Conservation (phyloP, 2,113 vertebrate species). For the Oreochromis aureus region DNA sequence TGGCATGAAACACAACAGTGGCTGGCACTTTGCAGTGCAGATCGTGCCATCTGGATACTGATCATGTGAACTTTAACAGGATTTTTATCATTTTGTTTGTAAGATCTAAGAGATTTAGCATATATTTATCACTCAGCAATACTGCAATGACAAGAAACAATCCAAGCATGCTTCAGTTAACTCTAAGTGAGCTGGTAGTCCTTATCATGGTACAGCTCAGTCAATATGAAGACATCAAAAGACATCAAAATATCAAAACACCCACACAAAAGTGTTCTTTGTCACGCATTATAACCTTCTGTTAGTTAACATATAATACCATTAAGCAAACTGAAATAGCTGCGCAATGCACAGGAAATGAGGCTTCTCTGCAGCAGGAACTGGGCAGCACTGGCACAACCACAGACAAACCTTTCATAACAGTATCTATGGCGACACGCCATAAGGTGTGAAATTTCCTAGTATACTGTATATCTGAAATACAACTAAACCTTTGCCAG, state of each 20-base stretch:
- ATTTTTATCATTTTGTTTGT: not conserved
- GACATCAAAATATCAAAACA: not conserved
- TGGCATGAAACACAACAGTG: not conserved
- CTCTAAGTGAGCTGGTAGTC: not conserved
- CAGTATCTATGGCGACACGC: slow-evolving; percentile 22
- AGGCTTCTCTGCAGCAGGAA: slow-evolving; percentile 5
- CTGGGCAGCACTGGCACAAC: slow-evolving; percentile 25
- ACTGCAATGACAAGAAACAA: not conserved
- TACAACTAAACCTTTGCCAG: not conserved
- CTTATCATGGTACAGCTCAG: not conserved
- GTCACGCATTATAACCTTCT: not conserved
- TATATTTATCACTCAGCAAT: not conserved
- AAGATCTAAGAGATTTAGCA: not conserved
- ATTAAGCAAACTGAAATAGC: not conserved
- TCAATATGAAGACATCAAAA: not conserved
- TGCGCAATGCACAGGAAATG: slow-evolving; percentile 20
- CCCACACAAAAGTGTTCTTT: not conserved
- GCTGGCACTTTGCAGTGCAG: not conserved
- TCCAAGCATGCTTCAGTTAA: not conserved
- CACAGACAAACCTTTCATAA: slow-evolving; percentile 34
- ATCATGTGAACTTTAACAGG: not conserved
- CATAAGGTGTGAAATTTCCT: not conserved
- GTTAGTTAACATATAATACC: not conserved
- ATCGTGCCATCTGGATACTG: not conserved
- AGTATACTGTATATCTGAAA: not conserved